A percentile compares a stretch with the other conserved stretches of the same genome.
These are phyloP conservation scores for Coremacera marginata DNA, from an alignment of 2,888 invertebrate species.

Conservation along the genomic window DNA sequence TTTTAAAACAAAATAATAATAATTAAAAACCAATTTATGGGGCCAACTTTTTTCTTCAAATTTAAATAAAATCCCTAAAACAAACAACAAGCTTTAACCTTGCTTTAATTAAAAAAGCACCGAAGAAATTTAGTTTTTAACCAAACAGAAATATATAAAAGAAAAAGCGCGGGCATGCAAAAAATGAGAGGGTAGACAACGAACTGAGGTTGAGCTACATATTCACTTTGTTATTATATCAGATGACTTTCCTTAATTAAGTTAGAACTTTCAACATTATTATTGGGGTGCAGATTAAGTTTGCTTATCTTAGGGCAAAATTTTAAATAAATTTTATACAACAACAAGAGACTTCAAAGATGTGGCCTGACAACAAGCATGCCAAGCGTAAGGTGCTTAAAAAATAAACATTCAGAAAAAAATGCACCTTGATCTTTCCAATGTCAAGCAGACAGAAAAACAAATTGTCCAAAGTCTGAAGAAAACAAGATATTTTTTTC, in stretches of 20 bases:
- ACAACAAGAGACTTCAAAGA: no score
- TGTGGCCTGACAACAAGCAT: no score
- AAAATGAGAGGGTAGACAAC: no score
- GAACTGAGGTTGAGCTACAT: no score
- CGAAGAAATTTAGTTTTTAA: not conserved
- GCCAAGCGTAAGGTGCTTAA: not conserved
- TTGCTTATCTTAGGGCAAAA: no score
- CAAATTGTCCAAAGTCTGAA: not conserved
- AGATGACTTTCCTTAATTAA: no score
- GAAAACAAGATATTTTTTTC: constrained; percentile 9
- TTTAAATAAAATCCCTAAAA: not conserved
- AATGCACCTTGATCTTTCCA: not conserved
- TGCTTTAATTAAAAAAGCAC: constrained; percentile 1
- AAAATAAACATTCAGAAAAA: not conserved
- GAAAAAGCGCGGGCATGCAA: not conserved
- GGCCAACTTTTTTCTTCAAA: not conserved
- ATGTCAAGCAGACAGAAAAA: constrained; percentile 1
- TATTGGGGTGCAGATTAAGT: no score
- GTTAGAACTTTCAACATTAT: no score
- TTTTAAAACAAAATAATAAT: not conserved
- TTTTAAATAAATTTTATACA: no score
- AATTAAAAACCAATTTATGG: not conserved
- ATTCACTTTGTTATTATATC: no score
- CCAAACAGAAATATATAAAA: not conserved
- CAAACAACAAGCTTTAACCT: not conserved